Evolutionary conservation across 1,140 invertebrate species (phyloP).

Genomic region (Marisa cornuarietis): DNA sequence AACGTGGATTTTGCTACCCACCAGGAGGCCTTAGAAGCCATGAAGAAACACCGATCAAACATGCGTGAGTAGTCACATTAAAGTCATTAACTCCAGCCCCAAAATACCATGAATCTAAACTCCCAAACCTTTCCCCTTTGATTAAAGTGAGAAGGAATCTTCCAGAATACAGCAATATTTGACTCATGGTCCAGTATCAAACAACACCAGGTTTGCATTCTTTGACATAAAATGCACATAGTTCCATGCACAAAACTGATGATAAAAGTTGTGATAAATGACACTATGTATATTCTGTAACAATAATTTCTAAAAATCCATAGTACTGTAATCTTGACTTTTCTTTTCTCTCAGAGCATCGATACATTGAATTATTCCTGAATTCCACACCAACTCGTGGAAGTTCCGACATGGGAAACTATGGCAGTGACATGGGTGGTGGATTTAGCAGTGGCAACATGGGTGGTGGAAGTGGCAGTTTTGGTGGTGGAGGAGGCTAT

Average conservation of each 20-base stretch:
- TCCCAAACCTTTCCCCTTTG: too few species aligned
- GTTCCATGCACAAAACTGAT: too few species aligned
- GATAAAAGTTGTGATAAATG: too few species aligned
- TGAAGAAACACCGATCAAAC: conserved; percentile 73
- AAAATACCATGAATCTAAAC: too few species aligned
- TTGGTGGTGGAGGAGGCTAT: conserved; percentile 16
- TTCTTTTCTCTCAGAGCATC: conserved; percentile 74
- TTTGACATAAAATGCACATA: too few species aligned
- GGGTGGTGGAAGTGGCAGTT: conserved; percentile 34
- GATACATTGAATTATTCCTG: conserved; percentile 90
- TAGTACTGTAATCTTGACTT: neutral
- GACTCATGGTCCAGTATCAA: too few species aligned
- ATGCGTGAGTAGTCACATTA: conserved; percentile 63
- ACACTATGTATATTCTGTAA: too few species aligned
- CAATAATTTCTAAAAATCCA: too few species aligned
- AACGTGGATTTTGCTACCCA: conserved; percentile 90
- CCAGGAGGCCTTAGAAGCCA: conserved; percentile 88
- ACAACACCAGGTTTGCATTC: too few species aligned
- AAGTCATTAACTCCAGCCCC: too few species aligned
- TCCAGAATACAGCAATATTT: too few species aligned
- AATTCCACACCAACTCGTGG: conserved; percentile 71
- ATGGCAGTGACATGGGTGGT: conserved; percentile 36
- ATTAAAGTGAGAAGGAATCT: too few species aligned
- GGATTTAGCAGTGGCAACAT: conserved; percentile 36
- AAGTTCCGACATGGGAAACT: conserved; percentile 53